Evolutionary conservation across 2,888 invertebrate genomes (phyloP).

Genomic region (Bellardia bayeri): DNA sequence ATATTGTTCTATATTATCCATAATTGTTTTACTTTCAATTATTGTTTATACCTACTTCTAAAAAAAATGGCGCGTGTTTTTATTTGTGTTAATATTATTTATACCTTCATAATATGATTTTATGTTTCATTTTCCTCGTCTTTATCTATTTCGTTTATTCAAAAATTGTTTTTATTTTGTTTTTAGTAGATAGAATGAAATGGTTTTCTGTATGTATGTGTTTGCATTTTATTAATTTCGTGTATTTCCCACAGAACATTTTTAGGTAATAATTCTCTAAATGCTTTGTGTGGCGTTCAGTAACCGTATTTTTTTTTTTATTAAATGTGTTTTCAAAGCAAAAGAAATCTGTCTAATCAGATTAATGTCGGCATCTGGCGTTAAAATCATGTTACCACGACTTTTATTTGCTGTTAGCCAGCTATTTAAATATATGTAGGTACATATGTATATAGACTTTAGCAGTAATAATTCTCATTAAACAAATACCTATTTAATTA

Average conservation of each 20-base stretch:
- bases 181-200: background rate
- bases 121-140: constrained; percentile 38
- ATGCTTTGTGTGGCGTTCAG: background rate
- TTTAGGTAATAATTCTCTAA: background rate
- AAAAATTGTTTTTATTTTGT: constrained; percentile 13
- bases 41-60: background rate
- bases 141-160: constrained; percentile 24
- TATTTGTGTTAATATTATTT: constrained; percentile 42
- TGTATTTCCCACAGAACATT: constrained; percentile 41
- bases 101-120: constrained; percentile 37
- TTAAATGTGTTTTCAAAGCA: too few species aligned
- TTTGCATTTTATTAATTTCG: constrained; percentile 10
- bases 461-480: too few species aligned
- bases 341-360: too few species aligned
- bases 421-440: too few species aligned
- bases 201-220: constrained; percentile 1
- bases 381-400: too few species aligned
- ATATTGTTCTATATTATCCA: background rate
- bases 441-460: background rate
- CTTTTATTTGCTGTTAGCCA: too few species aligned
- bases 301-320: too few species aligned
- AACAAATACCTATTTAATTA: too few species aligned
- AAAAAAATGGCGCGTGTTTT: constrained; percentile 71
- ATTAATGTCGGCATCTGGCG: too few species aligned
- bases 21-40: background rate